Percentiles rank a stretch among this genome's conserved stretches.
phyloP scores from a whole-genome alignment of 1,140 invertebrate species.

The Drosophila yakuba region DNA sequence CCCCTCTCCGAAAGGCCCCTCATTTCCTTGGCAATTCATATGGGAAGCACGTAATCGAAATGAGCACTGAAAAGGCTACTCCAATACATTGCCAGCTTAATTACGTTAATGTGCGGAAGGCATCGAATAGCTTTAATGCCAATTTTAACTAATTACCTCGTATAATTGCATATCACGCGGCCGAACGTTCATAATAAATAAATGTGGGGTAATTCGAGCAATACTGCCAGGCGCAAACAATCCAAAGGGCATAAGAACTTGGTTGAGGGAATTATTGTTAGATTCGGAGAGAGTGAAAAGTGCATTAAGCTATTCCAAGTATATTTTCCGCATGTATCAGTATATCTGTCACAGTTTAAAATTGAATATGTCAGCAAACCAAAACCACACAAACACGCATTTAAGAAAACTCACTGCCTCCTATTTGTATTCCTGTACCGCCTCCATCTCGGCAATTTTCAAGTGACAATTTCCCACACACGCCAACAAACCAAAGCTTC shows the following conservation, averaged over 20 bases:
- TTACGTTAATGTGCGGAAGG: constrained; percentile 51
- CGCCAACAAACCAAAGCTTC: constrained; percentile 43
- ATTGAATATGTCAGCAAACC: constrained; percentile 44
- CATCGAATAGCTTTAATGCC: constrained; percentile 41
- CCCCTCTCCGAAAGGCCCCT: not conserved
- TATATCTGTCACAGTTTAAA: constrained; percentile 45
- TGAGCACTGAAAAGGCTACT: constrained; percentile 44
- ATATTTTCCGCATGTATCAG: constrained; percentile 16
- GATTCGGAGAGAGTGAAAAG: not conserved
- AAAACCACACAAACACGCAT: not conserved
- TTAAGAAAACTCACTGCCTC: not conserved
- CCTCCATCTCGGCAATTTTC: constrained; percentile 62
- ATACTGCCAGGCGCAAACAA: constrained; percentile 4
- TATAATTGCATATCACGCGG: constrained; percentile 52
- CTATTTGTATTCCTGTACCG: constrained; percentile 27
- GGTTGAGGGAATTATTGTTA: constrained; percentile 6
- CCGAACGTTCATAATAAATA: constrained; percentile 9
- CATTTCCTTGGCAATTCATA: constrained; percentile 21
- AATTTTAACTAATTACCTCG: constrained; percentile 70
- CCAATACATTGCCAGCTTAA: constrained; percentile 59
- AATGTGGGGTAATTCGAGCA: not conserved
- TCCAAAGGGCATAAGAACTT: constrained; percentile 3
- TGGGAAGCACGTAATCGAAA: constrained; percentile 64
- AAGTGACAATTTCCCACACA: constrained; percentile 73
- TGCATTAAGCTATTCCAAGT: constrained; percentile 23